A percentile compares a stretch with the other conserved stretches of the same genome.
Conservation (phyloP, 2,888 invertebrate species). For the Diachrysia chrysitis region DNA sequence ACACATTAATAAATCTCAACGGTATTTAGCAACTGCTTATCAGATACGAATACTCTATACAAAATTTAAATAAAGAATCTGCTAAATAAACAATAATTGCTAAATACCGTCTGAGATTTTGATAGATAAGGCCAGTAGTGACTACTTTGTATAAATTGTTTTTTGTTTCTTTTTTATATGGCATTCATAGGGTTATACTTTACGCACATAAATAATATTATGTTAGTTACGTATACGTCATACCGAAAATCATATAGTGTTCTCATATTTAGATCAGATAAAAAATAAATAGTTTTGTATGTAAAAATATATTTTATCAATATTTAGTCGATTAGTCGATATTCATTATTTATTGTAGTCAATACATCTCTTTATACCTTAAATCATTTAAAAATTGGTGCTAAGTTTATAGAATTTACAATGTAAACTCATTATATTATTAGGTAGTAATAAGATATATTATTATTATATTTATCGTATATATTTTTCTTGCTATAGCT, state of each 20-base stretch:
- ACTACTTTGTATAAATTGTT: constrained; percentile 22
- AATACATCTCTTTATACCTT: constrained; percentile 18
- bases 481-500: constrained; percentile 45
- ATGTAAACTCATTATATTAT: constrained; percentile 6
- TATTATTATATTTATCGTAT: constrained; percentile 26
- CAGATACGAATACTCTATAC: too few relatives aligned
- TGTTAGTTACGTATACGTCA: background rate
- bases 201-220: background rate
- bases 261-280: background rate
- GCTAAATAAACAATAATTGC: too few relatives aligned
- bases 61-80: too few relatives aligned
- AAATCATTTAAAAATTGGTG: constrained; percentile 13
- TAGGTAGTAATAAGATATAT: constrained; percentile 16
- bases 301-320: background rate
- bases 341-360: constrained; percentile 6
- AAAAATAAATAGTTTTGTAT: background rate
- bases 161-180: constrained; percentile 19
- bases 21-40: too few relatives aligned
- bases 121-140: too few relatives aligned
- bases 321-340: background rate
- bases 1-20: too few relatives aligned
- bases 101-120: too few relatives aligned
- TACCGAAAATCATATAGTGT: constrained; percentile 2
- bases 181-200: constrained; percentile 8
- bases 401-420: constrained; percentile 15